Base-by-base conservation (phyloP, 2,113 vertebrate genomes). In the Rhabdomys dilectus region DNA sequence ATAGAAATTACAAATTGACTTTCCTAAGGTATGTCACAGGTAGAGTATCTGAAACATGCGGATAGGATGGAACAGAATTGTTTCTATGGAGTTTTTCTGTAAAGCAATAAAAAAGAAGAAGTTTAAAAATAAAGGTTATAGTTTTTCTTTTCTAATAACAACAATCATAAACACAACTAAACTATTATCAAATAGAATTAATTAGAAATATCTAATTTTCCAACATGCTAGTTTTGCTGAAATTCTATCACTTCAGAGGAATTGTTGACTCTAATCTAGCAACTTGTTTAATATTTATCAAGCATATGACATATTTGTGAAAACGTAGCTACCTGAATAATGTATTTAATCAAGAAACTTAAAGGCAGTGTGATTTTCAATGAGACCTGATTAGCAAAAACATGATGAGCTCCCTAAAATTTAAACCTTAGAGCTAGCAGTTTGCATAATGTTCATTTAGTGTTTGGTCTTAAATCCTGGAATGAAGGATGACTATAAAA, bases 291-390 rank as follows among this genome's bases (percentile, higher is more conserved):
- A 70, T 80, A 95, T 80, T 97, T 95, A 95, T 60, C 80, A 97
- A 96, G 93, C 97, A 85, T 94, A 24, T 91, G 91, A 93, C n/a
- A 95, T 78, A 76, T 95, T 95, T 95, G 66, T 92, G 80, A 96
- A 96, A 94, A 88, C 51, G 92, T 92, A 95, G 96, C 96, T 89
- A 95, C 95, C 86, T 98, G 98, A 98, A 98, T 98, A 97, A 98
- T 98, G 97, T 70, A 98, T 98, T 95, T 98, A 98, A 98, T 98
- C 98, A 98, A 92, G 97, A 94, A 95, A 96, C 92, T 96, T 98
- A 97, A 95, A 95, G 96, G 90, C 82, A 84, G 95, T 80, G 60
- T 94, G 91, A 97, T 97, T 97, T 96, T 92, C 88, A 96, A 95
- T 89, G 86, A 93, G 72, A 97, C 34, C 92, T 97, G 96, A 98